Evolutionary conservation across 2,113 vertebrate genomes (phyloP), one percentile per base, ranked within the genome.

Genomic region (Seriola aureovittata): DNA sequence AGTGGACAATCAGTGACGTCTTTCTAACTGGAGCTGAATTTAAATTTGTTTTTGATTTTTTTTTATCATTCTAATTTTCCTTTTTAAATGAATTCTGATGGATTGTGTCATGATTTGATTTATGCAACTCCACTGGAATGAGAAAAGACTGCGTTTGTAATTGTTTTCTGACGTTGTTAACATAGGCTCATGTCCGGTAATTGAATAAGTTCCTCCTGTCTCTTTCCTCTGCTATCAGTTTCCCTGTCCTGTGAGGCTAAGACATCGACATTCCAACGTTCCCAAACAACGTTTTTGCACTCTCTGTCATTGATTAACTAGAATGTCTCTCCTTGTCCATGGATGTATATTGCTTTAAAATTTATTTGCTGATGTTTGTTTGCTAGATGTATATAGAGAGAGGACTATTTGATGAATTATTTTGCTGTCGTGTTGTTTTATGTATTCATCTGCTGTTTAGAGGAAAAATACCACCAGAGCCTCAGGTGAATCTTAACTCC

Each of bases 91-190:
- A 90, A 94, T 94, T 89, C 80, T 88, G 77, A 94, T 93, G 89
- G 93, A 95, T 95, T 85, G 63, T 92, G 93, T 94, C 91, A 82
- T 17, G 71, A 78, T 89, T 88, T 95, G 95, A 95, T 95, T 94
- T 91, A 92, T 95, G 94, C 93, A 92, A 85, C 88, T 90, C 78
- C 85, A 85, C 90, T 88, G 90, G 84, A 92, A 92, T 89, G 89
- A 95, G 89, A 90, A 94, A 91, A 89, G 82, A 93, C 88, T 93
- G 84, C 85, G 85, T 92, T 88, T 93, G 92, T 95, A 93, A 93
- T 95, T 85, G 92, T 92, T 80, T 91, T 91, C 85, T 93, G 89
- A 94, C 87, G 90, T 93, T 17, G 73, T 93, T 94, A 94, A 92
- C 86, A 59, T 89, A 23, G 91, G 88, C 89, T 92, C 80, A 87